These are phyloP conservation scores for Colletes latitarsis DNA, from an alignment of 1,140 invertebrate species.

Conservation along the genomic window DNA sequence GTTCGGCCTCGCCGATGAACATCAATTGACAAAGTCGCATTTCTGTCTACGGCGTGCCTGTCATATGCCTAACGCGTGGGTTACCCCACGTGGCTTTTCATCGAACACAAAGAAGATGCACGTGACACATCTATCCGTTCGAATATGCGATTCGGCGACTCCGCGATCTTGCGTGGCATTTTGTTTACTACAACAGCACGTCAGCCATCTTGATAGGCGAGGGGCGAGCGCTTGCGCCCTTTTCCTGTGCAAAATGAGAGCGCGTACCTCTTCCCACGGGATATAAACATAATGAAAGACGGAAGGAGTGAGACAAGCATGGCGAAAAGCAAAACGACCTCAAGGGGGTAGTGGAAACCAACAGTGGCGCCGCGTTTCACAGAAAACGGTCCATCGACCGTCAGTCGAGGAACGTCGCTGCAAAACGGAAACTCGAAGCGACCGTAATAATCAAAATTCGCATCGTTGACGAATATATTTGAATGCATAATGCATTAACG, in stretches of 20 bases:
- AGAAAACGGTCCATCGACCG: neutral
- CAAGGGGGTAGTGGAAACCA: neutral
- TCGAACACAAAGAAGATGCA: constrained; percentile 18
- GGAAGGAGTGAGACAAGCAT: constrained; percentile 6
- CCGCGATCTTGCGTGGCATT: constrained; percentile 53
- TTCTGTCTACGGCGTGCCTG: constrained; percentile 9
- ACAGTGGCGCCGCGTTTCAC: constrained; percentile 1
- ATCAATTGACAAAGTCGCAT: constrained; percentile 70
- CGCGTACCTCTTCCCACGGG: constrained; percentile 57
- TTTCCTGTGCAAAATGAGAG: constrained; percentile 27
- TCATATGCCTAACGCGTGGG: constrained; percentile 33
- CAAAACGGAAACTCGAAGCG: neutral
- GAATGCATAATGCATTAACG: neutral
- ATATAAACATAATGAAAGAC: constrained; percentile 26
- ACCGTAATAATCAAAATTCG: too few relatives aligned
- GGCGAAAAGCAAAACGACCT: neutral
- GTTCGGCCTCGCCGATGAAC: constrained; percentile 67
- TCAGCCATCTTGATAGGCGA: constrained; percentile 66
- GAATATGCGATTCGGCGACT: constrained; percentile 15
- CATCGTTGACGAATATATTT: neutral
- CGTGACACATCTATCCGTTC: constrained; percentile 27
- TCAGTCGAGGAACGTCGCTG: neutral
- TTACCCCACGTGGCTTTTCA: constrained; percentile 33
- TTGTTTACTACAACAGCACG: constrained; percentile 62
- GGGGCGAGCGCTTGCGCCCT: constrained; percentile 62